Evolutionary conservation across 2,113 vertebrate genomes (phyloP).

Genomic region (Entosphenus tridentatus): DNA sequence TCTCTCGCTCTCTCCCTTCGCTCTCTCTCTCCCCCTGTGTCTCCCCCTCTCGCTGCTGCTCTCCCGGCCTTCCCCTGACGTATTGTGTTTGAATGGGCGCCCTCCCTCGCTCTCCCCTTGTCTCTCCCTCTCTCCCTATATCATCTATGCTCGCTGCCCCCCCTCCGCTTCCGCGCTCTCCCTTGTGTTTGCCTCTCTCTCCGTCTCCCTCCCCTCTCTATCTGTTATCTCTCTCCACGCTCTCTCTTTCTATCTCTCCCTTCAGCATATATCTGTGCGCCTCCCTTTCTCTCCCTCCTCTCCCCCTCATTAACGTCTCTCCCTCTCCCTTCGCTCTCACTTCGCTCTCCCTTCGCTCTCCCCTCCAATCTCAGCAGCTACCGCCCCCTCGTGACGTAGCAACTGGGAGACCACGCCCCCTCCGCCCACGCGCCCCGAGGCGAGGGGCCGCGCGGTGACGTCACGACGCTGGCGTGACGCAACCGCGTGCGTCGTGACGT

Average conservation of each 20-base stretch:
- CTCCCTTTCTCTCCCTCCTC: neutral
- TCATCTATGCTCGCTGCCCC: too few species aligned
- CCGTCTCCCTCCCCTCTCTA: neutral
- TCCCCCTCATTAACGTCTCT: neutral
- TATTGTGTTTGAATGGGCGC: neutral
- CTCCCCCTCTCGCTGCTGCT: too few species aligned
- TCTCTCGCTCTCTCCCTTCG: too few species aligned
- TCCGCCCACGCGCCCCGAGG: too few species aligned
- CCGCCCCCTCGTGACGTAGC: neutral
- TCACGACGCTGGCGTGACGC: neutral
- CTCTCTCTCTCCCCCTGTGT: too few species aligned
- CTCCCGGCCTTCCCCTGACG: too few species aligned
- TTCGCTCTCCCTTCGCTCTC: neutral
- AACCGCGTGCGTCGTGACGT: neutral
- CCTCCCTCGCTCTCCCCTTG: neutral
- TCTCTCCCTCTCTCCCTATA: neutral
- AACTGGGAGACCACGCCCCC: neutral
- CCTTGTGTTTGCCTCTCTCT: too few species aligned
- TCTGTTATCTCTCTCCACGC: neutral
- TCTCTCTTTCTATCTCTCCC: neutral
- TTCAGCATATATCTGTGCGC: too few species aligned
- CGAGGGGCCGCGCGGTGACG: neutral
- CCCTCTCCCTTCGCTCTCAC: too few species aligned
- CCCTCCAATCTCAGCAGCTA: neutral
- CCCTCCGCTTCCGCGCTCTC: too few species aligned